phyloP scores from a whole-genome alignment of 2,888 invertebrate genomes.

The Apodemia mormo region DNA sequence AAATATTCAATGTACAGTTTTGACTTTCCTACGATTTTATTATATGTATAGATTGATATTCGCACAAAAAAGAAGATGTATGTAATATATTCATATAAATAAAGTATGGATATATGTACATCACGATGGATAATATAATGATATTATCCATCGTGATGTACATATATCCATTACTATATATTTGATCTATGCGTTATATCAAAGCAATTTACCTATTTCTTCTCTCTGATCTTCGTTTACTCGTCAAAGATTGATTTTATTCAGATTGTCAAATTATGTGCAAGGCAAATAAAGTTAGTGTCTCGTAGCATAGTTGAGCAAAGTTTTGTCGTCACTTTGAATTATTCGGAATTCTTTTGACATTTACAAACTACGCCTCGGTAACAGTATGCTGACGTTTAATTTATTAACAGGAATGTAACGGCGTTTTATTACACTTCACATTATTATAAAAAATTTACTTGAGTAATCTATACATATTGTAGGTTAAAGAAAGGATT shows the following conservation, averaged over 20 bases:
- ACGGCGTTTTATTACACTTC: neutral
- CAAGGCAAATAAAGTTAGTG: conserved; percentile 14
- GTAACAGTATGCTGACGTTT: neutral
- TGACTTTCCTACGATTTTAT: too few relatives aligned
- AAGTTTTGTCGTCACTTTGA: neutral
- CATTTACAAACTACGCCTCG: conserved; percentile 4
- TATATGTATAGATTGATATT: too few relatives aligned
- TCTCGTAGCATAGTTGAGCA: neutral
- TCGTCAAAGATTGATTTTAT: neutral
- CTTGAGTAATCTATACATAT: neutral
- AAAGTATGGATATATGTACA: too few relatives aligned
- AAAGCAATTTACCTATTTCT: neutral
- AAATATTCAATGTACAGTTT: too few relatives aligned
- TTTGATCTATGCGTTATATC: too few relatives aligned
- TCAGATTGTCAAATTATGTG: conserved; percentile 14
- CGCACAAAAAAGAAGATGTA: too few relatives aligned
- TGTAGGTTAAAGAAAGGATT: too few relatives aligned
- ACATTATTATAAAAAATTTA: neutral
- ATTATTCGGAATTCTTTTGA: conserved; percentile 12
- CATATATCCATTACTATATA: too few relatives aligned
- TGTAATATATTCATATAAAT: too few relatives aligned
- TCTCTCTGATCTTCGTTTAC: neutral
- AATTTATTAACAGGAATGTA: neutral
- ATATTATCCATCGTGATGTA: too few relatives aligned
- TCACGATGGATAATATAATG: too few relatives aligned